These are phyloP conservation scores for Tetraneura akinire DNA, from an alignment of 1,140 invertebrate species.

Conservation along the genomic window DNA sequence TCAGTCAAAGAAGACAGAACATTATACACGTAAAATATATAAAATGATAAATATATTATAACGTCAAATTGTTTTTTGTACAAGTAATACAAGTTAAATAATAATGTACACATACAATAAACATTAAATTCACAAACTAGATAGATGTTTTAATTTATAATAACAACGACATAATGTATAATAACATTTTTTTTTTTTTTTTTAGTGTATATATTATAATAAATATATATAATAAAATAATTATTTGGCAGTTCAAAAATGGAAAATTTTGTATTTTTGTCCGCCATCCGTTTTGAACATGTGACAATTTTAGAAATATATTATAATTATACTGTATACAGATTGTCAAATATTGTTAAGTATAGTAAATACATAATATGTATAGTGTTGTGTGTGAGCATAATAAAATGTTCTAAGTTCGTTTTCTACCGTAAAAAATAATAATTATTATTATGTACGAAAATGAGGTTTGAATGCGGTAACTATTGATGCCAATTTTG, in stretches of 20 bases:
- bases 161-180: constrained; percentile 29
- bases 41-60: constrained; percentile 35
- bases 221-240: constrained; percentile 16
- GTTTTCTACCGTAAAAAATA: background rate
- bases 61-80: constrained; percentile 16
- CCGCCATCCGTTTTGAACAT: background rate
- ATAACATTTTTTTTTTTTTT: background rate
- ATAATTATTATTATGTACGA: background rate
- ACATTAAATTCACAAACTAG: constrained; percentile 42
- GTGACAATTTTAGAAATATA: background rate
- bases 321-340: constrained; percentile 11
- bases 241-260: constrained; percentile 36
- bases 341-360: constrained; percentile 37
- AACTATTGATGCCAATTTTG: background rate
- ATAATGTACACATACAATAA: constrained; percentile 32
- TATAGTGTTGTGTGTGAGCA: background rate
- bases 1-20: constrained; percentile 47
- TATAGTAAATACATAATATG: constrained; percentile 1
- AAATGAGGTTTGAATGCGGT: too few relatives aligned
- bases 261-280: constrained; percentile 10
- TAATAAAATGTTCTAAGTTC: background rate
- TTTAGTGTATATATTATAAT: background rate
- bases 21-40: constrained; percentile 24
- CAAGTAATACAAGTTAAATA: constrained; percentile 35
- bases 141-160: constrained; percentile 36